A percentile compares a stretch with the other conserved stretches of the same genome.
These are phyloP conservation scores for Microtus richardsoni DNA, from an alignment of 2,113 vertebrate genomes.

Conservation along the genomic window DNA sequence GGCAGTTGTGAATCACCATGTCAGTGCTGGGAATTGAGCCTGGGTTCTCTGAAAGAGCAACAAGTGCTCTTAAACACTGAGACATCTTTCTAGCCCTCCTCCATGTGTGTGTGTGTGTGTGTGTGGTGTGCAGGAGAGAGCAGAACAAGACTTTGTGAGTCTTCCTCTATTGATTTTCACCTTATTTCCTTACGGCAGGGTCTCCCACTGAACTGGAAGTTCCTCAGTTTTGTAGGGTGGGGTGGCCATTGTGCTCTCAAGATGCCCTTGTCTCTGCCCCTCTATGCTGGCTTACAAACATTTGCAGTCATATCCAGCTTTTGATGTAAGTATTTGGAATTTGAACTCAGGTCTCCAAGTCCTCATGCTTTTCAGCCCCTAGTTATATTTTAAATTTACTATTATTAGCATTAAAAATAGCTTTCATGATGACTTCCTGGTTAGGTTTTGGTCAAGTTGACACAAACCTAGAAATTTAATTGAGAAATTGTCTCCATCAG, in stretches of 20 bases:
- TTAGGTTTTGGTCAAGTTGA: neutral
- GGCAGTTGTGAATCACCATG: neutral
- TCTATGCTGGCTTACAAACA: neutral
- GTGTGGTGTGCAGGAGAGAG: neutral
- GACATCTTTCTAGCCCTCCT: neutral
- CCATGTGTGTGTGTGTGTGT: neutral
- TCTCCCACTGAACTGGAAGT: neutral
- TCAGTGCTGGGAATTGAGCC: neutral
- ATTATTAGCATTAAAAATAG: neutral
- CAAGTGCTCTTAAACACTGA: neutral
- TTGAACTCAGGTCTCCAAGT: neutral
- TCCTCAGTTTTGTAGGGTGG: neutral
- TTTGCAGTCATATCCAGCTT: neutral
- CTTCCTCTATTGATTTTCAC: neutral
- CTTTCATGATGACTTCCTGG: too few relatives aligned
- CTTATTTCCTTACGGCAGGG: neutral
- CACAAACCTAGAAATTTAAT: neutral
- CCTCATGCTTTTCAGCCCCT: too few relatives aligned
- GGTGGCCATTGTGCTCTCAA: neutral
- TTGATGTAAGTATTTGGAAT: neutral
- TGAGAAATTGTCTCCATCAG: neutral
- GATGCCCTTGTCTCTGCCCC: neutral
- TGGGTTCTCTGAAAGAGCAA: neutral
- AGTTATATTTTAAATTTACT: neutral
- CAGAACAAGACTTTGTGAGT: neutral